Evolutionary conservation across 2,113 vertebrate species (phyloP), one percentile per base, ranked within the genome.

Genomic region (Tachycineta bicolor): DNA sequence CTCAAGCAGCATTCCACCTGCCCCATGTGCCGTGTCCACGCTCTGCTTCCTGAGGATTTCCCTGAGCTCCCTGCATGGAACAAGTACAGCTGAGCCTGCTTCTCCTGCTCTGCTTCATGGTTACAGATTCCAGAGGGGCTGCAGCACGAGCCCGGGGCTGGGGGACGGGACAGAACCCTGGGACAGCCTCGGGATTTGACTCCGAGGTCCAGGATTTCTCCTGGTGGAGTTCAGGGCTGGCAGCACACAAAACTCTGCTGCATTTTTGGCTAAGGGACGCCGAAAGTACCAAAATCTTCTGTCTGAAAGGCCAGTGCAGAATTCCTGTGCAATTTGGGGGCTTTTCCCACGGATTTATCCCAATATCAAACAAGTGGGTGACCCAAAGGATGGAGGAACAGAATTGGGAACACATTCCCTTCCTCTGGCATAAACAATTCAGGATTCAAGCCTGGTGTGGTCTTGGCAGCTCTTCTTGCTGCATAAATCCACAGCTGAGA

Each of bases 1-100:
- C 98, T 99, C 62, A 99, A 98, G 94, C 98, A 98, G 67, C 98
- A 99, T 10, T 96, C 96, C 39, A 98, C 98, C 39, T 99, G 99
- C 95, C 99, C 99, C 4, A 98, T 98, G 67, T 99, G 99, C 96
- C 98, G 98, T 3, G 92, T 93, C 7, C 97, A 97, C 0, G 97
- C 97, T 2, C 95, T 98, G 21, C 87, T 98, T 25, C 97, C 97
- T 0, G 98, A 98, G 44, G 98, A 99, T 11, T 99, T 99, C 64
- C 98, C 99, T 0, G 90, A 88, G 44, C 97, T 98, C 33, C 80
- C 97, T 5, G 94, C 96, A 5, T 75, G 98, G 75, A 98, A 97
- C 63, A 97, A 96, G 83, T 41, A 50, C 2, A 11, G 62, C 37
- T 96, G 87, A 87, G 16, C 13, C 41, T 37, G n/a, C 21, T 43